These are phyloP conservation scores for Hydrozoanthus tunicans DNA, from an alignment of 64 coral and sea anemone species.

Conservation along the genomic window DNA sequence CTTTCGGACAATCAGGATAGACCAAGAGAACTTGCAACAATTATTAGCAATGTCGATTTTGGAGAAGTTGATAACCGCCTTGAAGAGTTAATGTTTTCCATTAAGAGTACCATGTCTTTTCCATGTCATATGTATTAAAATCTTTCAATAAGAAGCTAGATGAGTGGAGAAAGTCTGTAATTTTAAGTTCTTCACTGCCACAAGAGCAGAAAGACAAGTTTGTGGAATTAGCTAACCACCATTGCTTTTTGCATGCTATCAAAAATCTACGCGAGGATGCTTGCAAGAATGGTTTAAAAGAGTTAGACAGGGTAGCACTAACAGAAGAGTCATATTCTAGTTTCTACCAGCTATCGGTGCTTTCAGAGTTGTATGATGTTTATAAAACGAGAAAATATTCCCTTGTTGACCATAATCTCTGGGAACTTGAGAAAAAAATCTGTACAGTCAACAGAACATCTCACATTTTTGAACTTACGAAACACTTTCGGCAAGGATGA, in stretches of 20 bases:
- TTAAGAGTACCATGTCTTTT: conserved; percentile 4
- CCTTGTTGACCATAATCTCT: too few relatives aligned
- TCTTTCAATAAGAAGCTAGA: conserved; percentile 26
- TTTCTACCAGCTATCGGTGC: not conserved
- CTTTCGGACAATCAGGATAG: not conserved
- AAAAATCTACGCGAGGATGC: conserved; percentile 16
- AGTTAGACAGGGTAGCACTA: conserved; percentile 7
- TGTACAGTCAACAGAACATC: too few relatives aligned
- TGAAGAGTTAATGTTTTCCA: conserved; percentile 13
- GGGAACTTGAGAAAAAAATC: too few relatives aligned
- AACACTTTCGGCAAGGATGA: too few relatives aligned
- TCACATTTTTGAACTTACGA: too few relatives aligned
- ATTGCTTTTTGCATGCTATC: conserved; percentile 31
- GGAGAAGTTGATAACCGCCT: conserved; percentile 17
- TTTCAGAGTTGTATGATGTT: too few relatives aligned
- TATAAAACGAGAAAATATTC: too few relatives aligned
- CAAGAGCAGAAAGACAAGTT: conserved; percentile 28
- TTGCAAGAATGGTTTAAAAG: conserved; percentile 38
- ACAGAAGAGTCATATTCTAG: conserved; percentile 24
- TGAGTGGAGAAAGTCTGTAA: conserved; percentile 6
- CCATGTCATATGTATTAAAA: not conserved
- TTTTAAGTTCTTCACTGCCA: not conserved
- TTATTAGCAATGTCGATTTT: not conserved
- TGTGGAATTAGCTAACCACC: conserved; percentile 4
- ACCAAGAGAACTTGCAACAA: not conserved